Evolutionary conservation across 1,140 invertebrate genomes (phyloP), one percentile per base, ranked within the genome.

Genomic region (Drosophila murphyi): DNA sequence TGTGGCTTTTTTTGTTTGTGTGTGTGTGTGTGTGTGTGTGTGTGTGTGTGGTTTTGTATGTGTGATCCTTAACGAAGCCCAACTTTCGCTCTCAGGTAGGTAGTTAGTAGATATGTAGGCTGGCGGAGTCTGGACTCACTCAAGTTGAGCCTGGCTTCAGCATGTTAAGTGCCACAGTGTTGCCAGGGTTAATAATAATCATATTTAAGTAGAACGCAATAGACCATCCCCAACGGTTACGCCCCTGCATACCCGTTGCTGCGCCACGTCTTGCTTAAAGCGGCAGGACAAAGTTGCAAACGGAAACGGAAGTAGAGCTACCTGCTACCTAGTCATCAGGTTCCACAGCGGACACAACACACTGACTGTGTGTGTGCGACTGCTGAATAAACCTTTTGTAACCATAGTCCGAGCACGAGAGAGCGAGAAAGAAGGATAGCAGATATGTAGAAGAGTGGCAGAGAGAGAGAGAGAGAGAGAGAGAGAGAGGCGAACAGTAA

Each of bases 111-210:
- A 20, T 20, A 20, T 20, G 20, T 50, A 41, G 63, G 50, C 57
- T 57, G 55, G 48, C 81, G 72, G 45, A 48, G 65, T 75, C 83
- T 70, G 73, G 63, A 52, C 76, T 43, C 71, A 70, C 82, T 87
- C 79, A 76, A 78, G 35, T 71, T 45, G 29, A 68, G 73, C 47
- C 62, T 45, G 61, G 43, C 60, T 68, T 65, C 75, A 62, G 72
- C 61, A 57, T 72, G 79, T 65, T 82, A 76, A 76, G 79, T 82
- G 73, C 68, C 83, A 77, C 69, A 77, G 20, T 35, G 55, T 76
- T 79, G 57, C 72, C 47, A 70, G 80, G 80, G 85, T 88, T 88
- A 88, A 88, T 88, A 88, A 83, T 88, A 89, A 89, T 88, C 85
- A 88, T 88, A 88, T 89, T 83, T 88, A 88, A 80, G 80, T 70